A percentile compares a stretch with the other conserved stretches of the same genome.
These are phyloP conservation scores for Nemapogon koenigi DNA, from an alignment of 2,888 invertebrate species.

Conservation along the genomic window DNA sequence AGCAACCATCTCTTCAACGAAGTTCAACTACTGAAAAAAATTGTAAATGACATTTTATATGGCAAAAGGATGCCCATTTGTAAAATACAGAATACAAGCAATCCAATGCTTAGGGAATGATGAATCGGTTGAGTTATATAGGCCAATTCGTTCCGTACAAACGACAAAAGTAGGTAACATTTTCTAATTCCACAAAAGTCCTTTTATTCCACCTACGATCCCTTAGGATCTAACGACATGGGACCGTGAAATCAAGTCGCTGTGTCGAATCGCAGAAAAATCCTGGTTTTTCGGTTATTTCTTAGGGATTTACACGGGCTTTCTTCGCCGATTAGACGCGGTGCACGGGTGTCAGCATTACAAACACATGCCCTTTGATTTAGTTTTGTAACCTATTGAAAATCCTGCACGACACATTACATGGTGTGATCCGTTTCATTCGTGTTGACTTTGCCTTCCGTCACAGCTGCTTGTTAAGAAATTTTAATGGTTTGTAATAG, in stretches of 20 bases:
- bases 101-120: constrained; percentile 48
- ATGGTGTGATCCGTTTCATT: constrained; percentile 58
- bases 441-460: constrained; percentile 63
- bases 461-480: constrained; percentile 56
- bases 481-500: constrained; percentile 22
- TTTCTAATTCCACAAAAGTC: constrained; percentile 5
- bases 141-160: constrained; percentile 53
- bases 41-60: constrained; percentile 50
- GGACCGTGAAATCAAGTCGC: constrained; percentile 48
- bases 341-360: constrained; percentile 59
- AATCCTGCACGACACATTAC: constrained; percentile 53
- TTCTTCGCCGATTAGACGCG: constrained; percentile 58
- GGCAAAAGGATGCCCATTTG: constrained; percentile 50
- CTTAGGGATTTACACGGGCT: constrained; percentile 64
- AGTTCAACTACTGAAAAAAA: constrained; percentile 33
- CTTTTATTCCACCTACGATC: constrained; percentile 9
- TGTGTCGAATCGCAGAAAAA: constrained; percentile 63
- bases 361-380: constrained; percentile 61
- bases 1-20: too few relatives aligned
- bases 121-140: constrained; percentile 50
- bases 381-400: constrained; percentile 34
- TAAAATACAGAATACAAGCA: constrained; percentile 32
- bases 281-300: constrained; percentile 67
- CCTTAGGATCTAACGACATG: constrained; percentile 27
- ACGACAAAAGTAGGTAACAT: constrained; percentile 36